phyloP scores from a whole-genome alignment of 1,140 invertebrate species.

The Lepidostoma basale region DNA sequence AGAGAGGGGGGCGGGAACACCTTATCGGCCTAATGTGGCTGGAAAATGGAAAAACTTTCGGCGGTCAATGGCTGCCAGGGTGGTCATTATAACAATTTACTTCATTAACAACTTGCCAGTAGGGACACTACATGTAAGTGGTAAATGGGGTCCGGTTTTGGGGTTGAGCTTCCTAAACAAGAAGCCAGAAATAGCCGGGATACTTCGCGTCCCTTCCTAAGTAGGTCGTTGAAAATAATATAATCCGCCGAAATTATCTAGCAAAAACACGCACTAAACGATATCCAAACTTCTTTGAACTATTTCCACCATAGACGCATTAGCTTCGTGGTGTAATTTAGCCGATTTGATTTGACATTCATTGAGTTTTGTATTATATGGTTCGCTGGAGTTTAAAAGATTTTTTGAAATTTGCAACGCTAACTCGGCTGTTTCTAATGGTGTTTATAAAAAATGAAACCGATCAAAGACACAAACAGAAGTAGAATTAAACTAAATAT shows the following conservation, averaged over 20 bases:
- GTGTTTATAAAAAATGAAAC: too few relatives aligned
- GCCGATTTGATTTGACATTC: too few relatives aligned
- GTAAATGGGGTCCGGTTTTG: constrained; percentile 13
- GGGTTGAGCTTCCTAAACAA: constrained; percentile 10
- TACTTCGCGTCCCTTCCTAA: neutral
- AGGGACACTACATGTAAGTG: constrained; percentile 8
- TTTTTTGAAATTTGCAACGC: too few relatives aligned
- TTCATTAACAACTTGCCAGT: constrained; percentile 22
- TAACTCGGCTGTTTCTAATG: too few relatives aligned
- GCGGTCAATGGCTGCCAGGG: neutral
- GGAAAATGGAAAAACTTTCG: constrained; percentile 42
- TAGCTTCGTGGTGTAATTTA: too few relatives aligned
- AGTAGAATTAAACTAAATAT: too few relatives aligned
- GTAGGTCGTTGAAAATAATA: neutral
- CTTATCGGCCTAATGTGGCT: constrained; percentile 28
- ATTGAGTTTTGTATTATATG: too few relatives aligned
- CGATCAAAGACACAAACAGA: too few relatives aligned
- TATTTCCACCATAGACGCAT: too few relatives aligned
- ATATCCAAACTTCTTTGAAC: too few relatives aligned
- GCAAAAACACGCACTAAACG: neutral
- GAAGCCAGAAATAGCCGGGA: neutral
- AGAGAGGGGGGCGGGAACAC: neutral
- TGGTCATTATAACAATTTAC: constrained; percentile 29
- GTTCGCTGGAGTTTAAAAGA: too few relatives aligned
- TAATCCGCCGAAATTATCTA: neutral